Base-by-base conservation (phyloP, 2,888 invertebrate genomes). In the Trachelus tabidus region DNA sequence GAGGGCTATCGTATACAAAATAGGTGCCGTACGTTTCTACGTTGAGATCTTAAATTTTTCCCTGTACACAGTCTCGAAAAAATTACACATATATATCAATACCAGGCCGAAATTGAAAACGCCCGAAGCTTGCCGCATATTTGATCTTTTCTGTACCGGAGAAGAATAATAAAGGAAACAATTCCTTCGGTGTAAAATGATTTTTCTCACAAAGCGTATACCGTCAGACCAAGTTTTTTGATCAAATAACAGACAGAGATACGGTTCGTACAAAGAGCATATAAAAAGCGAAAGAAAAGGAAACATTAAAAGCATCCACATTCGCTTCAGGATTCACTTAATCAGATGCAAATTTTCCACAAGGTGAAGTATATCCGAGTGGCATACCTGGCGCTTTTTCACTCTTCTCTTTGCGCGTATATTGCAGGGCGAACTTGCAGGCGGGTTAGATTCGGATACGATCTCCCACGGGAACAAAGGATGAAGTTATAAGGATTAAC, bases 401-500 rank as follows among this genome's bases (percentile, higher is more conserved):
- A 31, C 71, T 71, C 71, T 71, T 71, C 33, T 34, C 71, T 34
- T 71, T 71, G 33, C 12, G 34, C 71, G 31, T 71, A 6, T 34
- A 71, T 34, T 3, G 33, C 15, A 34, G 71, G 71, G 71, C 31
- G 31, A 71, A 34, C 71, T 71, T 34, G 31, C 71, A 71, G 12
- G 71, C 71, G 34, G 33, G 71, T 33, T 71, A 71, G 34, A 33
- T 56, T 35, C 35, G 33, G 71, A 74, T 73, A 37, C 30, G 73
- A 37, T 76, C 71, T 74, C 30, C 34, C 71, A 33, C 31, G 76
- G 37, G 23, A 74, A 71, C 40, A 40, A 69, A 69, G 75, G 68
- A 75, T 75, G 74, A 75, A 75, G 75, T 77, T 75, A 56, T 71
- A 69, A 33, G 75, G 77, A 75, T 77, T 75, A 75, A 33, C 74